Evolutionary conservation across 2,888 invertebrate genomes (phyloP), one percentile per base, ranked within the genome.

Genomic region (Siphlonurus alternatus): DNA sequence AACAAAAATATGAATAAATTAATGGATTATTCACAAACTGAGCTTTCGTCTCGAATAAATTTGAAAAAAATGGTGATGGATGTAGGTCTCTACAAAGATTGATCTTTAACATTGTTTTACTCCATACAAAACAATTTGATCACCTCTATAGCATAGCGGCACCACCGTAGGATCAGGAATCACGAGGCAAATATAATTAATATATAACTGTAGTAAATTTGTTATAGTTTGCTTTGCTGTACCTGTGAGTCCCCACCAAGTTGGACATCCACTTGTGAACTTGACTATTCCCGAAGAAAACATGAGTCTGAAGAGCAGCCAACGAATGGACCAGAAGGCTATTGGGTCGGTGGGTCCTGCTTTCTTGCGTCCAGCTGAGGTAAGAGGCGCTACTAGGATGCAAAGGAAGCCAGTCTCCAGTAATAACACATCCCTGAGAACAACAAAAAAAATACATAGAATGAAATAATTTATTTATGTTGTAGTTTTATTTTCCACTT

Each of bases 191-290:
- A n/a, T n/a, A n/a, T n/a, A n/a, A n/a, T n/a, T n/a, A n/a, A n/a
- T n/a, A n/a, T n/a, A n/a, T n/a, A n/a, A n/a, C n/a, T n/a, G n/a
- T n/a, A n/a, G n/a, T n/a, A n/a, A n/a, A n/a, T n/a, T n/a, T n/a
- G n/a, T n/a, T n/a, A n/a, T n/a, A n/a, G n/a, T n/a, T n/a, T n/a
- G n/a, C n/a, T n/a, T n/a, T n/a, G n/a, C n/a, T n/a, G n/a, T 76
- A 87, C 88, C 87, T 71, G 83, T 82, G 53, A 89, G 79, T 67
- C 81, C 82, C 88, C 89, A 89, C 89, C 89, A 89, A 51, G 84
- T 79, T 1, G 87, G 86, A 71, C 87, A 87, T 23, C 82, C 81
- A 71, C 84, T 84, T 53, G 82, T 80, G 53, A 89, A 76, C 74
- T 89, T 89, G 1, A 85, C 82, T 20, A 87, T 77, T 2, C 88